Evolutionary conservation across 2,113 vertebrate genomes (phyloP), one percentile per base, ranked within the genome.

Genomic region (Bufo bufo): DNA sequence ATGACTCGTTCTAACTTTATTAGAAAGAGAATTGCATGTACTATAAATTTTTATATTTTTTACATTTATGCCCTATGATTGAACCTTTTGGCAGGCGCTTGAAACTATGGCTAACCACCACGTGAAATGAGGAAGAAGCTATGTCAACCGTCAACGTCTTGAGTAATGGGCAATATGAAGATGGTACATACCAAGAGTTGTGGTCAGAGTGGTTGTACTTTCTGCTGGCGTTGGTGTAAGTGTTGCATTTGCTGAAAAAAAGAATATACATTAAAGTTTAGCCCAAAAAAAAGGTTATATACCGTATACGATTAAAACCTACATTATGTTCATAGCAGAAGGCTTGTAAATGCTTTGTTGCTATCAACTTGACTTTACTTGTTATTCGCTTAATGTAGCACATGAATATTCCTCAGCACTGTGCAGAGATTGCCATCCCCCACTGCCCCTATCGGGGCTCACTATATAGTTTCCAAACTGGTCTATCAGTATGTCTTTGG

Each of bases 171-270:
- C 11, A 77, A 61, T 7, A 49, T 50, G 5, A 9, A 23, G 6
- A n/a, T 54, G 43, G 4, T 56, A 77, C 87, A 54, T 84, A 84
- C 87, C 81, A 3, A n/a, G 23, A 33, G 43, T 49, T 20, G 86
- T 52, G 12, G 13, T 50, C n/a, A 20, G n/a, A 63, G 43, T 63
- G 23, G 56, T 86, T 86, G 84, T 49, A 43, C 43, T n/a, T 58
- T n/a, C 4, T 58, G 75, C 81, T 4, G 79, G 58, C 65, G 77
- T 52, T 59, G n/a, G 23, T 65, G 16, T 33, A 63, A 79, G 13
- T 4, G 13, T 47, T 58, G 50, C 19, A 50, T 72, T 84, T 75
- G 50, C 56, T 81, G 87, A 71, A 72, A 72, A 50, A 50, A 75
- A 75, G 1, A 50, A 75, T 7, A 74, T 1, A 47, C 17, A 47